phyloP scores from a whole-genome alignment of 1,140 invertebrate species.

The Stegodyphus mimosarum region DNA sequence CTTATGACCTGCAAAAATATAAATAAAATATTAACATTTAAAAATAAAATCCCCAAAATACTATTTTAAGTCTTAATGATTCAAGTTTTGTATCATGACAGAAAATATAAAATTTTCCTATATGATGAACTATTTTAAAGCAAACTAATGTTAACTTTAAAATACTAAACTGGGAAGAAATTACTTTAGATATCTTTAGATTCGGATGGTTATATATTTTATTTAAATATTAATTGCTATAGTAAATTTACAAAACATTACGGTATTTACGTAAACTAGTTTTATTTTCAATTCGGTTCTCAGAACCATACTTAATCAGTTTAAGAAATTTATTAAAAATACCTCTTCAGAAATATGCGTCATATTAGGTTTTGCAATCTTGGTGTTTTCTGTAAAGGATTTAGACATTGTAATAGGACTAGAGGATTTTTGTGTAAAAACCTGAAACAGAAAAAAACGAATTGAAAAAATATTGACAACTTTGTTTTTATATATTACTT shows the following conservation, averaged over 20 bases:
- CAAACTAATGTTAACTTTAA: not conserved
- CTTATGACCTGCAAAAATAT: slow-evolving; percentile 31
- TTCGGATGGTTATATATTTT: not conserved
- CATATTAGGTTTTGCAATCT: not conserved
- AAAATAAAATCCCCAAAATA: not conserved
- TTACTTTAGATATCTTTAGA: not conserved
- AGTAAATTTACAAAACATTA: too few species aligned
- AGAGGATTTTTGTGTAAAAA: slow-evolving; percentile 39
- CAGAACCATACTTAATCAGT: not conserved
- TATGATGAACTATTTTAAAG: not conserved
- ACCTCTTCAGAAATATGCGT: slow-evolving; percentile 37
- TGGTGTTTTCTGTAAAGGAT: not conserved
- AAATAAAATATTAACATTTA: too few species aligned
- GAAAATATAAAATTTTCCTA: not conserved
- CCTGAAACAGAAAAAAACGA: slow-evolving; percentile 13
- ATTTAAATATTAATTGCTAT: not conserved
- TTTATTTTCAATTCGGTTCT: not conserved
- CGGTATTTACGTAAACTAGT: too few species aligned
- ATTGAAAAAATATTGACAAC: not conserved
- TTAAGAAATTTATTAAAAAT: not conserved
- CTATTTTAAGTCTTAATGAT: not conserved
- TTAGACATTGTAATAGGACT: slow-evolving; percentile 26
- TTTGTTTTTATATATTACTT: not conserved
- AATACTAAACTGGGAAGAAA: not conserved
- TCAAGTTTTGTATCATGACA: not conserved